Percentiles rank a stretch among this genome's conserved stretches.
phyloP scores from a whole-genome alignment of 2,113 vertebrate genomes.

The Eudyptes chrysolophus region DNA sequence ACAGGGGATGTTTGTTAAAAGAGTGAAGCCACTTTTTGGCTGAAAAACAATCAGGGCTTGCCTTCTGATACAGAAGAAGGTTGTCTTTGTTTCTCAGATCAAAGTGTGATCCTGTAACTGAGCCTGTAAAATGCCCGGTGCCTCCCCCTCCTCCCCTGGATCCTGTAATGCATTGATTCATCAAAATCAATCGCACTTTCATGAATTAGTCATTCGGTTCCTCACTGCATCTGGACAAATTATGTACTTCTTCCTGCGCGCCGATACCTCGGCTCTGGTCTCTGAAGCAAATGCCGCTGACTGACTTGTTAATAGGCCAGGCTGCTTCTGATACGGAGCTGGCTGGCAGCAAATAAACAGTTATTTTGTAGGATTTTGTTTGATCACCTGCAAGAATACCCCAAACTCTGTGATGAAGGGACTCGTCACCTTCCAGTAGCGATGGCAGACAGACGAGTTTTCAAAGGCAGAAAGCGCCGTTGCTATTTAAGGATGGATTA shows the following conservation, averaged over 20 bases:
- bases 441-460: background rate
- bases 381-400: background rate
- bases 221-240: slow-evolving; percentile 56
- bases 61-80: slow-evolving; percentile 29
- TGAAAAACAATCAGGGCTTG: background rate
- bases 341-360: slow-evolving; percentile 23
- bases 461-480: background rate
- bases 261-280: background rate
- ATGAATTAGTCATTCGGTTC: slow-evolving; percentile 62
- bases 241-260: background rate
- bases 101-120: slow-evolving; percentile 46
- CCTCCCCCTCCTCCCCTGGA: slow-evolving; percentile 18
- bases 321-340: background rate
- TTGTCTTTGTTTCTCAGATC: slow-evolving; percentile 59
- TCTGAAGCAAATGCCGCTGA: background rate
- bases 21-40: background rate
- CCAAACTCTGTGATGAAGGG: background rate
- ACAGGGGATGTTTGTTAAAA: background rate
- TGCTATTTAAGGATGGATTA: background rate
- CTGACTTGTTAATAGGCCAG: background rate
- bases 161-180: slow-evolving; percentile 59
- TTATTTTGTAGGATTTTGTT: background rate
- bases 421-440: background rate
- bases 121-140: slow-evolving; percentile 17
- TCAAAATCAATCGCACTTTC: slow-evolving; percentile 63